Evolutionary conservation across 1,140 invertebrate species (phyloP), one percentile per base, ranked within the genome.

Genomic region (Pseudomyrmex concolor): DNA sequence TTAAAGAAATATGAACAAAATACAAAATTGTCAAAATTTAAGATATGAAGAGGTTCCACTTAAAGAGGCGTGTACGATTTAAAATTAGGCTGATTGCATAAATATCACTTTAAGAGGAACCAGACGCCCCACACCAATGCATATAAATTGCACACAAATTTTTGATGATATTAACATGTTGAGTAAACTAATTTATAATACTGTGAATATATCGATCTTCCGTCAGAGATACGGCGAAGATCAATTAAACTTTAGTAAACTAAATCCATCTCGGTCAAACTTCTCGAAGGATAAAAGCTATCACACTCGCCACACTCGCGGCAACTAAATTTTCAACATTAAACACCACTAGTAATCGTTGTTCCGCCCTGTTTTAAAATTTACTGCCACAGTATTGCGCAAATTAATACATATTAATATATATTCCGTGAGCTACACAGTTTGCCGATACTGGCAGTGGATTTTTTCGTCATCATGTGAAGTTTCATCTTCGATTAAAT

Each of bases 241-340:
- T 80, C 76, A 71, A 80, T 80, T 71, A 80, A 80, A 71, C 15
- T 80, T 50, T 4, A 54, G 45, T 59, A 59, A 71, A 80, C 34
- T 78, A 59, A 70, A 78, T 10, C 64, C 15, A 70, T 80, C 54
- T 80, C 76, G 22, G 19, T 15, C 19, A 15, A 71, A 80, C 66
- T 80, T 50, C 25, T 15, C 13, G 13, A n/a, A 68, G 17, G 51
- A 48, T 57, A 13, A 34, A 66, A 77, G 59, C 72, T 64, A 64
- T 48, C 72, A 34, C 15, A 43, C 43, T 64, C 4, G 62, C 22
- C 12, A 12, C 50, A 51, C 12, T 66, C 45, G 9, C 50, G 45
- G 22, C 15, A 2, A 2, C 48, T 54, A 17, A 67, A 76, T 62
- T 74, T 34, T 34, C 34, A 34, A 34, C 34, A 34, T 34, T 34